Percentiles rank a stretch among this genome's conserved stretches.
phyloP scores from a whole-genome alignment of 2,113 vertebrate species.

The Eretmochelys imbricata region DNA sequence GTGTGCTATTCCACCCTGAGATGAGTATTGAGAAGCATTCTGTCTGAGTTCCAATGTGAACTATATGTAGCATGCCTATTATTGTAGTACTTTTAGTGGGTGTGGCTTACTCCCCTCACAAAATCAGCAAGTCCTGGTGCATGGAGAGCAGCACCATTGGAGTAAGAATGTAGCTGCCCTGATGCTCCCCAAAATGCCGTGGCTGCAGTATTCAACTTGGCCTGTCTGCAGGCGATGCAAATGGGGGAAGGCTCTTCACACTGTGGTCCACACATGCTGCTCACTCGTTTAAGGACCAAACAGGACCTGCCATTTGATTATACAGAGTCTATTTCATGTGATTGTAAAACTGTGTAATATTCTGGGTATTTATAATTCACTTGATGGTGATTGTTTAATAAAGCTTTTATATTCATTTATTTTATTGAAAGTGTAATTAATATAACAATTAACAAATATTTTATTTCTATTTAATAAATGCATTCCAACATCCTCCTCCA shows the following conservation, averaged over 20 bases:
- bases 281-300: background rate
- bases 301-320: background rate
- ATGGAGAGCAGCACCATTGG: background rate
- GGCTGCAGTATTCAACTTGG: background rate
- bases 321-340: background rate
- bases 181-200: background rate
- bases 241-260: background rate
- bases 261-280: background rate
- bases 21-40: background rate
- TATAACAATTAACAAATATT: background rate
- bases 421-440: background rate
- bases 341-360: background rate
- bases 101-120: background rate
- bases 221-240: background rate
- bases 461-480: background rate
- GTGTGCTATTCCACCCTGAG: background rate
- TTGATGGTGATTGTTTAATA: background rate
- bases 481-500: rapidly evolving
- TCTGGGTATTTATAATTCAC: background rate
- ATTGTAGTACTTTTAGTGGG: background rate
- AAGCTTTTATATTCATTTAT: background rate
- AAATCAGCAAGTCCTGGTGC: rapidly evolving
- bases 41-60: background rate
- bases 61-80: background rate
- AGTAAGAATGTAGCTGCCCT: background rate